A percentile compares a stretch with the other conserved stretches of the same genome.
phyloP scores from a whole-genome alignment of 2,888 invertebrate species.

The Aproaerema taeniolella region DNA sequence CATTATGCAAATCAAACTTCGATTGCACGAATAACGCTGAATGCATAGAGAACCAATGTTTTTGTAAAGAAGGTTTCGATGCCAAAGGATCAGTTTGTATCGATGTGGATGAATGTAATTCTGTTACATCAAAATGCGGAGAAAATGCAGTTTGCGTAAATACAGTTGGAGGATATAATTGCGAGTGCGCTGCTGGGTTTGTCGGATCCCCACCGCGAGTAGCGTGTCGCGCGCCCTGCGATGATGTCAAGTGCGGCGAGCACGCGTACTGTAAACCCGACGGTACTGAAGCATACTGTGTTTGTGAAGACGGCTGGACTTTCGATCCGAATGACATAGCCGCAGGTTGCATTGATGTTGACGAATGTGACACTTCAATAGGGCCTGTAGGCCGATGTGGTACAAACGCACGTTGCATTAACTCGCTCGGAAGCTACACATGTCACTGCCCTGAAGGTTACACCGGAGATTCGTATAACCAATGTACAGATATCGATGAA shows the following conservation, averaged over 20 bases:
- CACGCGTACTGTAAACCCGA: slow-evolving; percentile 94
- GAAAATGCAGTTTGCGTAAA: slow-evolving; percentile 87
- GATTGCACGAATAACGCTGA: slow-evolving; percentile 95
- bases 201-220: slow-evolving; percentile 89
- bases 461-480: slow-evolving; percentile 89
- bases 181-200: slow-evolving; percentile 89
- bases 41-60: slow-evolving; percentile 92
- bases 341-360: slow-evolving; percentile 93
- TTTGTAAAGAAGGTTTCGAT: slow-evolving; percentile 91
- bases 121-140: slow-evolving; percentile 80
- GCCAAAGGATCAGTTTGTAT: slow-evolving; percentile 87
- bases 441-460: slow-evolving; percentile 92
- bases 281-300: slow-evolving; percentile 92
- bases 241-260: slow-evolving; percentile 91
- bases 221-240: slow-evolving; percentile 92
- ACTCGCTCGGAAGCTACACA: slow-evolving; percentile 86
- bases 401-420: slow-evolving; percentile 88
- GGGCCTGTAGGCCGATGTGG: slow-evolving; percentile 91
- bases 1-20: slow-evolving; percentile 90
- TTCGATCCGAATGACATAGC: slow-evolving; percentile 92
- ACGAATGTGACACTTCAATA: slow-evolving; percentile 90
- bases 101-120: slow-evolving; percentile 88
- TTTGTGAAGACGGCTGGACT: slow-evolving; percentile 95
- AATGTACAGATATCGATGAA: slow-evolving; percentile 91
- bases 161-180: slow-evolving; percentile 87